Percentiles rank a stretch among this genome's conserved stretches.
Evolutionary conservation across 2,888 invertebrate species (phyloP).

Genomic region (Prenolepis imparis): DNA sequence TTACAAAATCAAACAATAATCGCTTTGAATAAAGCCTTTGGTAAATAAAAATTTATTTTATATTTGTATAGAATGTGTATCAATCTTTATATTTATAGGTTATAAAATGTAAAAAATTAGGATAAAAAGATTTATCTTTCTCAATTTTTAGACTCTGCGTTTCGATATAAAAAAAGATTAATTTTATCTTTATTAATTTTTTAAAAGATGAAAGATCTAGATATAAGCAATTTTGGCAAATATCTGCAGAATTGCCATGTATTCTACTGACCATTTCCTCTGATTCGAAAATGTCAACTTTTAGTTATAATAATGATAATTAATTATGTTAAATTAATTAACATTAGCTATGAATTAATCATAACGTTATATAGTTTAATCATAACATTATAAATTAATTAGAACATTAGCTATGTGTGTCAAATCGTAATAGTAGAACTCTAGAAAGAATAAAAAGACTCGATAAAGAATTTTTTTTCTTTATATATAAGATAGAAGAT

Average conservation of each 20-base stretch:
- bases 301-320: background rate
- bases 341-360: background rate
- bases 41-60: constrained; percentile 84
- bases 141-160: background rate
- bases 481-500: background rate
- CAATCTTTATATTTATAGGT: background rate
- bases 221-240: constrained; percentile 94
- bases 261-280: constrained; percentile 92
- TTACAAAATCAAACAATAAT: constrained; percentile 89
- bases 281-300: constrained; percentile 93
- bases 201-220: constrained; percentile 86
- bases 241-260: constrained; percentile 90
- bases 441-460: background rate
- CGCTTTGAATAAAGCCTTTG: constrained; percentile 91
- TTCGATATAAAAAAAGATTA: background rate
- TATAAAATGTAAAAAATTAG: background rate
- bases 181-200: constrained; percentile 53
- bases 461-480: background rate
- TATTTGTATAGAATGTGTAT: background rate
- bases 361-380: no score
- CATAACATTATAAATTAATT: no score
- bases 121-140: background rate
- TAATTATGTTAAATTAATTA: constrained; percentile 88
- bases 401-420: background rate
- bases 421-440: background rate